Evolutionary conservation across 2,797 vertebrate genomes (phyloP), one percentile per base, ranked within the genome.

Genomic region (Anas acuta): DNA sequence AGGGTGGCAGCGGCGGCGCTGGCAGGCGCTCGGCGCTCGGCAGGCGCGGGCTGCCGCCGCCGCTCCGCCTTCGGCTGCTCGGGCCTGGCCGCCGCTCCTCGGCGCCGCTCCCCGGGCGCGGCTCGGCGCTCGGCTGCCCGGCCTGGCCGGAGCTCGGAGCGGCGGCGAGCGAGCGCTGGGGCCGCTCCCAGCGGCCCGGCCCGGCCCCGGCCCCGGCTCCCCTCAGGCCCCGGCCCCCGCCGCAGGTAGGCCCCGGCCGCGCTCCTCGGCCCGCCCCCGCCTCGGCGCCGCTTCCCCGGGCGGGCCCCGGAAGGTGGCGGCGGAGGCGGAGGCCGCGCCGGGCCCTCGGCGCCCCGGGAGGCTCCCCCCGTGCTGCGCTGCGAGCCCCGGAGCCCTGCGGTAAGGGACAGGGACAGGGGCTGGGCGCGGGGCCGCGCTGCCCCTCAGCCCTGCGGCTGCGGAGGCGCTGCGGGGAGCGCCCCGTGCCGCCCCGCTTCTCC

Each of bases 371-470:
- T 21, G 45, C 47, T 22, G 43, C 18, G 43, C 43, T 19, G 43
- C 8, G 43, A 19, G 43, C 43, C 43, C 43, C 43, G 17, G 7
- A 2, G 43, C 43, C 43, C 43, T 18, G 43, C 43, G 43, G 17
- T 9, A 32, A 9, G 43, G 43, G 35, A 37, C 9, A 35, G 41
- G 6, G 41, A 17, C 16, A 17, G 8, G 43, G 17, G 43, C 43
- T 3, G 43, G 43, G 17, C 8, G 41, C 41, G 8, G 43, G 43
- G 43, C 41, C 41, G 16, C 7, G 26, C 23, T 21, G 8, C 39
- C 39, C 20, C 30, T 72, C 7, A 1, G 5, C 17, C 17, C 4
- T 67, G 0, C 2, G n/a, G 56, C 13, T 6, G 32, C 10, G 7
- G 22, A 28, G 17, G 6, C 2, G 15, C 20, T n/a, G 25, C 8